phyloP scores from a whole-genome alignment of 2,113 vertebrate genomes.

The Eidolon helvum region DNA sequence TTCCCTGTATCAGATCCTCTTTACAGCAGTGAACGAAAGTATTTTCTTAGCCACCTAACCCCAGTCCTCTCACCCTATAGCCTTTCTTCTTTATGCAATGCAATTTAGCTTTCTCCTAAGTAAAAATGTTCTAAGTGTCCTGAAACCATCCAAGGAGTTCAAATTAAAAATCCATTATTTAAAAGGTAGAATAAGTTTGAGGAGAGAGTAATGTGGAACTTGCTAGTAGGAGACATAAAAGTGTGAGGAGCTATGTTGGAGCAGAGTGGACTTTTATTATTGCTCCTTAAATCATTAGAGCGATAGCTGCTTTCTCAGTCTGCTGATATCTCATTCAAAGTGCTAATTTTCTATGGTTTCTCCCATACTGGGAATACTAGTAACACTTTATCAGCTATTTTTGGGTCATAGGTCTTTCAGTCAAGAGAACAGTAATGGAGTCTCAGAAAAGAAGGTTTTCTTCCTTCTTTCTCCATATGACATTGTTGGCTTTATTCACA shows the following conservation, averaged over 20 bases:
- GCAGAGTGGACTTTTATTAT: background rate
- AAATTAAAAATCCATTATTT: background rate
- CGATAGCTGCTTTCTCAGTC: background rate
- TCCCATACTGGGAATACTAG: background rate
- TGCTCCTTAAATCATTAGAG: background rate
- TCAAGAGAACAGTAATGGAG: background rate
- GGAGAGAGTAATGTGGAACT: background rate
- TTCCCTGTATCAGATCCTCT: background rate
- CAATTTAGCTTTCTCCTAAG: background rate
- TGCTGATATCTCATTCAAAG: background rate
- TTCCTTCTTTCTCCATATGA: background rate
- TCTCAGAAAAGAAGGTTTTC: background rate
- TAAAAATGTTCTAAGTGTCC: background rate
- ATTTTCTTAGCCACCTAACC: background rate
- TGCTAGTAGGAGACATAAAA: background rate
- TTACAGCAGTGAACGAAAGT: background rate
- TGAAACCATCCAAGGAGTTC: background rate
- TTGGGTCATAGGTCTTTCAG: background rate
- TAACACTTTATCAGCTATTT: background rate
- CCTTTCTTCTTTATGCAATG: background rate
- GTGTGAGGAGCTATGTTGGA: background rate
- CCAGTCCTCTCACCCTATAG: background rate
- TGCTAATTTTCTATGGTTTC: background rate
- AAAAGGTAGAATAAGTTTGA: background rate
- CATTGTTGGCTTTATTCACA: background rate